Conservation (phyloP, 2,113 vertebrate species). For the Tupaia tana region DNA sequence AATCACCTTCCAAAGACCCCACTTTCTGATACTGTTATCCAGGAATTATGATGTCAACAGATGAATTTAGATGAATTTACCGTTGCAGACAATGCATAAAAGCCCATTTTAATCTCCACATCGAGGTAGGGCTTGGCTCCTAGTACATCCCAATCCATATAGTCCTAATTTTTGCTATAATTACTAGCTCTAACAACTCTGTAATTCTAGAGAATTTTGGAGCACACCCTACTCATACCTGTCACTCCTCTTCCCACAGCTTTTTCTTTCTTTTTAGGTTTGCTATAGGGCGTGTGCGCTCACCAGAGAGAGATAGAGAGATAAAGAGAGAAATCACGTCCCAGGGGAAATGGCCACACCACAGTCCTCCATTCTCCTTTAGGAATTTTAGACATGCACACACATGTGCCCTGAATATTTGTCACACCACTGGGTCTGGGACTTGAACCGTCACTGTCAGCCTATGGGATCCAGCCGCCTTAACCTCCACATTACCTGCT, state of each 20-base stretch:
- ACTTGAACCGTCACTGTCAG: no score
- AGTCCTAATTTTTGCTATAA: constrained; percentile 10
- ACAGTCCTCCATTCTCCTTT: no score
- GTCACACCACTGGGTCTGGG: no score
- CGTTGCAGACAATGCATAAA: neutral
- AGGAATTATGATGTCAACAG: constrained; percentile 10
- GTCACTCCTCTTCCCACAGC: neutral
- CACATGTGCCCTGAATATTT: no score
- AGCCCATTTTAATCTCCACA: constrained; percentile 16
- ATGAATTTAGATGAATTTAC: neutral
- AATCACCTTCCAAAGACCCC: neutral
- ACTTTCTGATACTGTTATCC: neutral
- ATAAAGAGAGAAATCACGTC: no score
- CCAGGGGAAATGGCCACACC: no score
- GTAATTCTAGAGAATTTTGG: neutral
- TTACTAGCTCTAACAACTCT: neutral
- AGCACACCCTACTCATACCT: neutral
- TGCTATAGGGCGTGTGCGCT: no score
- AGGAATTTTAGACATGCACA: no score
- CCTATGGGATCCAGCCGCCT: no score
- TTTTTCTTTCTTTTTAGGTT: neutral
- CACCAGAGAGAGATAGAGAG: no score
- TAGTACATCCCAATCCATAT: neutral
- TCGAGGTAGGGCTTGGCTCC: neutral
- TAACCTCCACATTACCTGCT: no score